These are phyloP conservation scores for Heliconius eleuchia DNA, from an alignment of 1,140 invertebrate species.

Conservation along the genomic window DNA sequence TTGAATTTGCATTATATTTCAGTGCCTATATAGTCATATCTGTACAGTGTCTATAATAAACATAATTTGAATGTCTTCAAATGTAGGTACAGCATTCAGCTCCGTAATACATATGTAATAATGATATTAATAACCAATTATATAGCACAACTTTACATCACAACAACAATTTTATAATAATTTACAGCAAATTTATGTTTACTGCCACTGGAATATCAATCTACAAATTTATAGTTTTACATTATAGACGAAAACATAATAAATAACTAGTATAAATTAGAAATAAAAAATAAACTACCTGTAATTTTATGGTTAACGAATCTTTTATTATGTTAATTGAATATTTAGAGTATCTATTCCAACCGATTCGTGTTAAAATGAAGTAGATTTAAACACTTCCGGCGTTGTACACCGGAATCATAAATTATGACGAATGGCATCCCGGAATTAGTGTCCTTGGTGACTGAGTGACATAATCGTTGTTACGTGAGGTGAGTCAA, in stretches of 20 bases:
- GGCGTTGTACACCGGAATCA: conserved; percentile 17
- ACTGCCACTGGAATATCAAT: not conserved
- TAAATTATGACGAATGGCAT: conserved; percentile 21
- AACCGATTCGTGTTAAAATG: not conserved
- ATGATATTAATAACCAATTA: not conserved
- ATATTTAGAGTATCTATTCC: not conserved
- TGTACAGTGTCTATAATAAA: too few species aligned
- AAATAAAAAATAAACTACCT: not conserved
- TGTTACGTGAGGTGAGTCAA: conserved; percentile 37
- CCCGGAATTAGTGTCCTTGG: conserved; percentile 43
- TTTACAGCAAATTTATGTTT: not conserved
- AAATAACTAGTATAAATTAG: not conserved
- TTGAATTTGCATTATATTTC: too few species aligned
- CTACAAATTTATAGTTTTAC: not conserved
- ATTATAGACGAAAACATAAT: not conserved
- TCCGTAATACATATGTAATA: too few species aligned
- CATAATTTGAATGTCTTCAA: too few species aligned
- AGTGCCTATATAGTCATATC: too few species aligned
- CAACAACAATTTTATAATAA: not conserved
- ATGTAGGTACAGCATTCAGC: too few species aligned
- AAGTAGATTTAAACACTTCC: conserved; percentile 2
- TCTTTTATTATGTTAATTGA: not conserved
- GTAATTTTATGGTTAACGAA: not conserved
- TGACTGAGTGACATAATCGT: conserved; percentile 42
- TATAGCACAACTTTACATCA: not conserved